Percentiles rank a stretch among this genome's conserved stretches.
These are phyloP conservation scores for Goniozus legneri DNA, from an alignment of 1,140 invertebrate genomes.

Conservation along the genomic window DNA sequence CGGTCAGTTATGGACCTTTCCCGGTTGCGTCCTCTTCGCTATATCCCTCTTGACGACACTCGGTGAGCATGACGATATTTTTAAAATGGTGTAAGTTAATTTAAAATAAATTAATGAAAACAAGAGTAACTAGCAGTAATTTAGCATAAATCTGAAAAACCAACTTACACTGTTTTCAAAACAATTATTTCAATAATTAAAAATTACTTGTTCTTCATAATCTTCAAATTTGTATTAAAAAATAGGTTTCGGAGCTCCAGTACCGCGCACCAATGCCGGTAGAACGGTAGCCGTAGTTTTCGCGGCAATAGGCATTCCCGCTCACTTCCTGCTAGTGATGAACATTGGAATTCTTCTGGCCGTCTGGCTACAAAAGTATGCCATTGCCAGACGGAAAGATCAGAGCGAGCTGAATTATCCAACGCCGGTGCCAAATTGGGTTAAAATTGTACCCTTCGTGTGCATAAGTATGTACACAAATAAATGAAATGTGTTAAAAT, in stretches of 20 bases:
- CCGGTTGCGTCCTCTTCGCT: slow-evolving; percentile 61
- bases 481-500: background rate
- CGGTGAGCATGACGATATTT: slow-evolving; percentile 42
- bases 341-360: slow-evolving; percentile 61
- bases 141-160: too few relatives aligned
- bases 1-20: slow-evolving; percentile 61
- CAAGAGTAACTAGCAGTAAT: too few relatives aligned
- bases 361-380: slow-evolving; percentile 51
- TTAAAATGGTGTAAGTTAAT: too few relatives aligned
- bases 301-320: slow-evolving; percentile 59
- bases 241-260: slow-evolving; percentile 61
- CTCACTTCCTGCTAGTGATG: slow-evolving; percentile 61
- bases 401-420: slow-evolving; percentile 28
- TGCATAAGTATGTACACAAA: slow-evolving; percentile 29
- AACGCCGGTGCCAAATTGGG: slow-evolving; percentile 37
- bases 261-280: slow-evolving; percentile 59
- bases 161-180: background rate
- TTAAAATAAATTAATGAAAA: too few relatives aligned
- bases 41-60: slow-evolving; percentile 62
- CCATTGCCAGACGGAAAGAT: slow-evolving; percentile 26
- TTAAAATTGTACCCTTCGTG: slow-evolving; percentile 40
- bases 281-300: slow-evolving; percentile 59
- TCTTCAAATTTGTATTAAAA: background rate
- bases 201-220: background rate
- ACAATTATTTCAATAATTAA: background rate